Evolutionary conservation across 2,797 vertebrate genomes (phyloP), one percentile per base, ranked within the genome.

Genomic region (Ctenosaura bakeri): DNA sequence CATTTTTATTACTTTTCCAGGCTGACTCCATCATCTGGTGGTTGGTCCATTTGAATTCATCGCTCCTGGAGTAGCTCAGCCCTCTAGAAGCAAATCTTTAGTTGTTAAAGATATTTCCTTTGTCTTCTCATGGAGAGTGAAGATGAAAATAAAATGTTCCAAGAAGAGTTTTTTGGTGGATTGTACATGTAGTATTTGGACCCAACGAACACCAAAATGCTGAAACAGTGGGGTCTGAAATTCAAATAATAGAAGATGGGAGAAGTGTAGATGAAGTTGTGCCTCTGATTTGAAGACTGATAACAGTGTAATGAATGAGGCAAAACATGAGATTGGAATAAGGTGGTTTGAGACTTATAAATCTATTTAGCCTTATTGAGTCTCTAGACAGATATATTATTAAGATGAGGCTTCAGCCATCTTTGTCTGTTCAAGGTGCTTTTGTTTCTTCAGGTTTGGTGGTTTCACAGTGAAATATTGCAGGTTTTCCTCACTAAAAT

Each of bases 401-500:
- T 35, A 46, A 69, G 50, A 38, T 71, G 81, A 46, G 6, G 62
- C 10, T 79, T 59, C 35, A 50, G 10, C 62, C 38, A 54, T 50
- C 26, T 71, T 90, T 77, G 35, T 35, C 74, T 24, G 35, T 71
- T 59, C 59, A 56, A 50, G 64, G 35, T 32, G 71, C 42, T 46
- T 2, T 29, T 35, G 6, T 50, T 81, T 83, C 64, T 29, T 3
- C 87, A 66, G 89, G 64, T 4, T 73, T 83, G 3, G 50, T 73
- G 26, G 3, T 88, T 56, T 82, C 69, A 56, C 50, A 85, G 69
- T 69, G 14, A 85, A 59, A 87, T 89, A 79, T 69, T 86, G 20
- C 56, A 12, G 62, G 54, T 4, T 88, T 83, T 76, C 42, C 10
- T 89, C 66, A 9, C 50, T 80, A 1, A 90, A 94, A 84, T 10